Evolutionary conservation across 2,797 vertebrate genomes (phyloP).

Genomic region (Gambelia wislizenii): DNA sequence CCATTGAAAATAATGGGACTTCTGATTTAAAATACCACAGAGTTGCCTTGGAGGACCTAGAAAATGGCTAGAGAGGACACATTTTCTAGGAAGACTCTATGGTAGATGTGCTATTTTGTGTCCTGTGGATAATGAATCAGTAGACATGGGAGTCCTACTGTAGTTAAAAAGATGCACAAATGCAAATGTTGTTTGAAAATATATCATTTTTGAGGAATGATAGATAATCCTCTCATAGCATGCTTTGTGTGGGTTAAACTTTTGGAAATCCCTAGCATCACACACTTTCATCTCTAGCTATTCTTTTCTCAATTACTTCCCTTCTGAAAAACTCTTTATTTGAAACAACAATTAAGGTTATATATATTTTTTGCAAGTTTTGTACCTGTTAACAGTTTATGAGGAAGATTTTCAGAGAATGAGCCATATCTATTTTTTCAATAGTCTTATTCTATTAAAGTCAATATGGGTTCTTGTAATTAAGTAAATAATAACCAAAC

Average conservation of each 20-base stretch:
- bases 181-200: neutral
- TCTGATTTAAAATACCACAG: too few species aligned
- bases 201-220: neutral
- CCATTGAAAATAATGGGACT: too few species aligned
- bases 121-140: too few species aligned
- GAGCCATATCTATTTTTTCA: conserved; percentile 20
- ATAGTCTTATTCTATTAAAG: conserved; percentile 22
- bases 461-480: conserved; percentile 22
- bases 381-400: conserved; percentile 21
- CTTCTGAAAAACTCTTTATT: neutral
- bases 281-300: neutral
- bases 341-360: conserved; percentile 3
- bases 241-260: neutral
- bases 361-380: conserved; percentile 2
- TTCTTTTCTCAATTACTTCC: neutral
- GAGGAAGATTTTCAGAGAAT: neutral
- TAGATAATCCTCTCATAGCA: neutral
- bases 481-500: conserved; percentile 42
- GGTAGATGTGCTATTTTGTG: too few species aligned
- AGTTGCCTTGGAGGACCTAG: too few species aligned
- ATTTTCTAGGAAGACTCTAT: too few species aligned
- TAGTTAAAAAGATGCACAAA: neutral
- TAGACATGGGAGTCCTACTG: too few species aligned
- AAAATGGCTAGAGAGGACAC: too few species aligned
- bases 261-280: neutral